A percentile compares a stretch with the other conserved stretches of the same genome.
Conservation (phyloP, 2,888 invertebrate species). For the Drosophila paranaensis region DNA sequence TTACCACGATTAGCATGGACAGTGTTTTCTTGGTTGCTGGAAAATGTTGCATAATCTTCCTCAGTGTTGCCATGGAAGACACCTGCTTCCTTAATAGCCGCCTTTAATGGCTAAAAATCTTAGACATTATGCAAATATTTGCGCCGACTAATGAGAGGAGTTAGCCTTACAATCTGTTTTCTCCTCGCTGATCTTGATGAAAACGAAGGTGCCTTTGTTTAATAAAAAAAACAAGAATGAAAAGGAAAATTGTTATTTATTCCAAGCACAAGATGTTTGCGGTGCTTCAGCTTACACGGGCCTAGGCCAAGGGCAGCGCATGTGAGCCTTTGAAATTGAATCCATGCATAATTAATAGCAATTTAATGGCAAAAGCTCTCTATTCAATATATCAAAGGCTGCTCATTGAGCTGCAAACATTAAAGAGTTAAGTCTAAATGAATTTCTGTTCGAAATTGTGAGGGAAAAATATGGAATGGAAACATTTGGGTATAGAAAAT, state of each 20-base stretch:
- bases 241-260: constrained; percentile 11
- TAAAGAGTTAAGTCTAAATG: neutral
- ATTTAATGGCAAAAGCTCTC: constrained; percentile 16
- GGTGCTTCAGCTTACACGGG: constrained; percentile 27
- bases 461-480: neutral
- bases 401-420: neutral
- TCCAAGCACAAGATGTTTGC: constrained; percentile 34
- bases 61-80: constrained; percentile 20
- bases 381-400: constrained; percentile 11
- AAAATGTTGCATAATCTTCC: neutral
- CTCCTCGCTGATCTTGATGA: constrained; percentile 47
- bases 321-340: constrained; percentile 32
- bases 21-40: neutral
- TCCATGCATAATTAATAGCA: constrained; percentile 46
- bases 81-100: constrained; percentile 44
- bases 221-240: constrained; percentile 31
- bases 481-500: too few species aligned
- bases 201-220: constrained; percentile 63
- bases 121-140: constrained; percentile 71
- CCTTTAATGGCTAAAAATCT: constrained; percentile 52
- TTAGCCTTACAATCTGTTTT: constrained; percentile 59
- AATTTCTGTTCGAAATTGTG: neutral
- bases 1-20: constrained; percentile 72
- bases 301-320: constrained; percentile 54
- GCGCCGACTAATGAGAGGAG: constrained; percentile 68